phyloP scores from a whole-genome alignment of 2,888 invertebrate species.

The Ormyrus nitidulus region DNA sequence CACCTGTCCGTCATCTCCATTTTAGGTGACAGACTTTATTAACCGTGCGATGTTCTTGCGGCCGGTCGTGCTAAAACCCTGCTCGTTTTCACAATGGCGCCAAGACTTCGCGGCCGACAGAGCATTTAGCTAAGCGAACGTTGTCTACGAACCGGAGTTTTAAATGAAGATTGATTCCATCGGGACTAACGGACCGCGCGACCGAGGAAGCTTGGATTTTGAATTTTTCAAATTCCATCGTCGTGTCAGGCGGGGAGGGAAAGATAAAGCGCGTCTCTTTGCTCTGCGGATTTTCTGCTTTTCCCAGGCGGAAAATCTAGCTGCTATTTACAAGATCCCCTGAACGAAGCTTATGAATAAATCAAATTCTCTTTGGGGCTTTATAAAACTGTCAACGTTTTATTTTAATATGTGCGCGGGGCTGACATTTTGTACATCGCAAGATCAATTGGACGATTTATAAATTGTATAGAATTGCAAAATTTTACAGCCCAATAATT shows the following conservation, averaged over 20 bases:
- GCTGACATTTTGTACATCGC: too few species aligned
- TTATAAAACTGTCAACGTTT: constrained; percentile 13
- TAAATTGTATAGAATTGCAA: too few species aligned
- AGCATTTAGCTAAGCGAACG: background rate
- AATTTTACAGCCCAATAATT: too few species aligned
- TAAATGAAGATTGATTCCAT: constrained; percentile 1
- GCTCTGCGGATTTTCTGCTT: constrained; percentile 14
- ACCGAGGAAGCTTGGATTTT: background rate
- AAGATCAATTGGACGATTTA: too few species aligned
- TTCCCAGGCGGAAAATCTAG: constrained; percentile 8
- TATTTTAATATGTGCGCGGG: background rate
- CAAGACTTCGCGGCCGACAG: background rate
- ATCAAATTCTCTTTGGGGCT: constrained; percentile 12
- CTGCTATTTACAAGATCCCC: constrained; percentile 35
- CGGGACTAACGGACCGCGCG: background rate
- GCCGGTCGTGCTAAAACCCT: background rate
- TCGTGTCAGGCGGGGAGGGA: background rate
- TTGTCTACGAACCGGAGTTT: background rate
- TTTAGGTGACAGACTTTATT: constrained; percentile 29
- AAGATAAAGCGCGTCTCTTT: background rate
- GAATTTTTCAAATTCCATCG: too few species aligned
- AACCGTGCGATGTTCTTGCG: background rate
- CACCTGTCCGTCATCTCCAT: background rate
- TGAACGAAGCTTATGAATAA: constrained; percentile 36
- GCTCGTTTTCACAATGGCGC: background rate